phyloP scores from a whole-genome alignment of 2,113 vertebrate genomes.

The Syngnathus scovelli region DNA sequence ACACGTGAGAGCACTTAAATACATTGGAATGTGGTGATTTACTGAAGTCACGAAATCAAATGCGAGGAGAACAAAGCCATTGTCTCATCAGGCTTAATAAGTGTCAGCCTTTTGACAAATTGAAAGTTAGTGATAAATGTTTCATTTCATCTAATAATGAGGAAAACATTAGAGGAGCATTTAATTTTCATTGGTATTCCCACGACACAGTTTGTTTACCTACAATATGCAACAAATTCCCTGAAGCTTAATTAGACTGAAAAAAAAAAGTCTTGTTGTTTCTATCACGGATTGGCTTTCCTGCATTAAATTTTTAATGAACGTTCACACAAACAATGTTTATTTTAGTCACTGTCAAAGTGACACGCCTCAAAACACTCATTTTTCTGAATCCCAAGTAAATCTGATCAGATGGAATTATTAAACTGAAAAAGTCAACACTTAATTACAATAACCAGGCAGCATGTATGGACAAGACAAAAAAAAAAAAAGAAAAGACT shows the following conservation, averaged over 20 bases:
- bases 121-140: constrained; percentile 70
- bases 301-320: constrained; percentile 72
- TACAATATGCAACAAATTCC: constrained; percentile 74
- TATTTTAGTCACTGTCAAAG: constrained; percentile 65
- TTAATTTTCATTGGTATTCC: constrained; percentile 72
- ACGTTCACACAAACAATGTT: constrained; percentile 66
- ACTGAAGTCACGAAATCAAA: constrained; percentile 41
- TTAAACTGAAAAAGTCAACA: background rate
- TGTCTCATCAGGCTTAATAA: constrained; percentile 51
- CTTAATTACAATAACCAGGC: constrained; percentile 23
- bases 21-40: constrained; percentile 19
- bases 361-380: constrained; percentile 38
- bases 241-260: constrained; percentile 76
- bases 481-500: constrained; percentile 16
- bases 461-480: constrained; percentile 17
- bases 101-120: constrained; percentile 61
- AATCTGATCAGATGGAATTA: constrained; percentile 39
- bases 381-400: constrained; percentile 42
- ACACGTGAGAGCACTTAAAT: constrained; percentile 17
- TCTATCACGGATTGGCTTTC: constrained; percentile 63
- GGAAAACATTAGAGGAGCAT: constrained; percentile 68
- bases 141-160: constrained; percentile 72
- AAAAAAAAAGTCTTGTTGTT: constrained; percentile 63
- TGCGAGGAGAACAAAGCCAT: constrained; percentile 48
- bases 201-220: constrained; percentile 71